phyloP scores from a whole-genome alignment of 2,888 invertebrate species.

The Lepidochrysops patricia region DNA sequence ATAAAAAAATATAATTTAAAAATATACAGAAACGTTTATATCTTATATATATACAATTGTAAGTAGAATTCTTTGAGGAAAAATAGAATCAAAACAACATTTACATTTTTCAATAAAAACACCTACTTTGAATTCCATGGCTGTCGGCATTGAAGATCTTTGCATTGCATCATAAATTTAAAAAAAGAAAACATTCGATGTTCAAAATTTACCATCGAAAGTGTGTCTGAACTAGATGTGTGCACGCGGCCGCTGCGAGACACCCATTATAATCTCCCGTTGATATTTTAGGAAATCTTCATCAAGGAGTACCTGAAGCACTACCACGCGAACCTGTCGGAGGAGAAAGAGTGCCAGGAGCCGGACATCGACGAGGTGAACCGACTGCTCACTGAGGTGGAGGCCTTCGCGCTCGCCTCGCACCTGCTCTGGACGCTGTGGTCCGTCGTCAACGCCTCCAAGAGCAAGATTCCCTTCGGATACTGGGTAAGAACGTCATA shows the following conservation, averaged over 20 bases:
- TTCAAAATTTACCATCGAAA: not conserved
- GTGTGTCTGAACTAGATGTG: not conserved
- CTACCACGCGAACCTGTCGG: constrained; percentile 33
- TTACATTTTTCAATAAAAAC: too few species aligned
- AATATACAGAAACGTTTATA: not conserved
- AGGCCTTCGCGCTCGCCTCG: constrained; percentile 88
- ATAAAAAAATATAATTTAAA: not conserved
- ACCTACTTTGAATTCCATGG: not conserved
- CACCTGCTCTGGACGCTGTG: constrained; percentile 97
- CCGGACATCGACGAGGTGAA: constrained; percentile 73
- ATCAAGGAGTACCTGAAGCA: constrained; percentile 63
- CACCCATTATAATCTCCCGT: not conserved
- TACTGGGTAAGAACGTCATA: constrained; percentile 97
- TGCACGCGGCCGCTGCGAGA: not conserved
- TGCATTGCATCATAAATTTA: not conserved
- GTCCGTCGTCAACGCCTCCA: constrained; percentile 90
- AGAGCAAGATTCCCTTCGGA: constrained; percentile 93
- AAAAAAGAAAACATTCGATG: not conserved
- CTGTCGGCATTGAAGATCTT: not conserved
- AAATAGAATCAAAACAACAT: not conserved
- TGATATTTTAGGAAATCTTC: constrained; percentile 70
- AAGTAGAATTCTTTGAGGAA: not conserved
- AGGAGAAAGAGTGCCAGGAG: constrained; percentile 33
- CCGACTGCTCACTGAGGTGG: constrained; percentile 82
- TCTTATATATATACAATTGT: not conserved